Percentiles rank a stretch among this genome's conserved stretches.
phyloP scores from a whole-genome alignment of 2,888 invertebrate genomes.

The Leptopilina syphax region DNA sequence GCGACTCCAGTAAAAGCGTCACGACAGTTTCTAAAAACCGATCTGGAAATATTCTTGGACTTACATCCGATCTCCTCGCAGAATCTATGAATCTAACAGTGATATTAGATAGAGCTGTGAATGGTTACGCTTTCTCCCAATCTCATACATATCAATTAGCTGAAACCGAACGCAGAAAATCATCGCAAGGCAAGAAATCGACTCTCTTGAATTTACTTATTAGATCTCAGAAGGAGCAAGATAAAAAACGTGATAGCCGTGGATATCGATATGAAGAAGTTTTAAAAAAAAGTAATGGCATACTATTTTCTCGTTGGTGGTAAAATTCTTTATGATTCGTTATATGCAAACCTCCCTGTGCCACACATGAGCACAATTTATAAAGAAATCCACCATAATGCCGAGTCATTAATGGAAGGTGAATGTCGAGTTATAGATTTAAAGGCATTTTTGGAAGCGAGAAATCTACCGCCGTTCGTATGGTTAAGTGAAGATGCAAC shows the following conservation, averaged over 20 bases:
- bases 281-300: constrained; percentile 44
- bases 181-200: neutral
- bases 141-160: neutral
- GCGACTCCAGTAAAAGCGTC: too few relatives aligned
- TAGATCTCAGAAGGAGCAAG: constrained; percentile 6
- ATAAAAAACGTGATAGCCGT: constrained; percentile 20
- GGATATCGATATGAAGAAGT: constrained; percentile 41
- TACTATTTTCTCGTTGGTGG: constrained; percentile 52
- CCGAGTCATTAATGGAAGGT: constrained; percentile 53
- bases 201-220: neutral
- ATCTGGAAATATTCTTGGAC: too few relatives aligned
- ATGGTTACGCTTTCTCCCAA: neutral
- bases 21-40: too few relatives aligned
- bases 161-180: neutral
- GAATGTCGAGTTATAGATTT: constrained; percentile 51
- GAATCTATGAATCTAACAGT: neutral
- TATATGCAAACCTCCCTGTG: constrained; percentile 53
- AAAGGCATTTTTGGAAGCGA: constrained; percentile 49
- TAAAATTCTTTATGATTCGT: constrained; percentile 54
- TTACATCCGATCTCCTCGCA: neutral
- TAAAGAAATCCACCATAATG: constrained; percentile 45
- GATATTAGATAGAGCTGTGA: neutral
- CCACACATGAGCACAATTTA: constrained; percentile 51
- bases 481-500: constrained; percentile 60
- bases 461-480: constrained; percentile 51